Conservation (phyloP, 2,888 invertebrate species). For the Yponomeuta evonymella region DNA sequence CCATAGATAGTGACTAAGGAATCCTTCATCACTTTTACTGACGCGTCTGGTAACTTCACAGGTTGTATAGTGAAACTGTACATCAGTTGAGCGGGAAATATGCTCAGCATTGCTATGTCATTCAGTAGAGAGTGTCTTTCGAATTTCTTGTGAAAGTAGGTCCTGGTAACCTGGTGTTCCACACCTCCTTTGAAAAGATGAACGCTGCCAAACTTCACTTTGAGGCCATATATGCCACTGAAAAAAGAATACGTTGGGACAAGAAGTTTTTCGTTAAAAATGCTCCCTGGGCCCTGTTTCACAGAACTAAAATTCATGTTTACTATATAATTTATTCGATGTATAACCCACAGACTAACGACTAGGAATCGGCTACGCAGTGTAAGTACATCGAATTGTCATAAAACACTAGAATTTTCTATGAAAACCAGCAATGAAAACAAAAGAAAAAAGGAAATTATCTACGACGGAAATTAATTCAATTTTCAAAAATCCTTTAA, state of each 20-base stretch:
- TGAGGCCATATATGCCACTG: constrained; percentile 1
- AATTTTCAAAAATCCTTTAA: too few relatives aligned
- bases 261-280: too few relatives aligned
- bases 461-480: too few relatives aligned
- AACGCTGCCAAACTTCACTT: constrained; percentile 1
- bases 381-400: too few relatives aligned
- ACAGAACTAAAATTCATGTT: too few relatives aligned
- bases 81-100: constrained; percentile 12
- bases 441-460: too few relatives aligned
- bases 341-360: too few relatives aligned
- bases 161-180: constrained; percentile 10
- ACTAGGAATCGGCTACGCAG: too few relatives aligned
- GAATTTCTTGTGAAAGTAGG: constrained; percentile 16
- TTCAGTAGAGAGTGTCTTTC: constrained; percentile 12
- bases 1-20: constrained; percentile 28
- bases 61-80: constrained; percentile 2
- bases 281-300: too few relatives aligned
- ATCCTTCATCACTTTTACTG: background rate
- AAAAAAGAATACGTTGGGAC: background rate
- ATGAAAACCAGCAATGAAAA: too few relatives aligned
- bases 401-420: too few relatives aligned
- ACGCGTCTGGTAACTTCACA: background rate
- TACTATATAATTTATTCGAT: too few relatives aligned
- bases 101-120: constrained; percentile 19
- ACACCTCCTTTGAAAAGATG: constrained; percentile 4